phyloP scores from a whole-genome alignment of 2,888 invertebrate species.

The Apotomis betuletana region DNA sequence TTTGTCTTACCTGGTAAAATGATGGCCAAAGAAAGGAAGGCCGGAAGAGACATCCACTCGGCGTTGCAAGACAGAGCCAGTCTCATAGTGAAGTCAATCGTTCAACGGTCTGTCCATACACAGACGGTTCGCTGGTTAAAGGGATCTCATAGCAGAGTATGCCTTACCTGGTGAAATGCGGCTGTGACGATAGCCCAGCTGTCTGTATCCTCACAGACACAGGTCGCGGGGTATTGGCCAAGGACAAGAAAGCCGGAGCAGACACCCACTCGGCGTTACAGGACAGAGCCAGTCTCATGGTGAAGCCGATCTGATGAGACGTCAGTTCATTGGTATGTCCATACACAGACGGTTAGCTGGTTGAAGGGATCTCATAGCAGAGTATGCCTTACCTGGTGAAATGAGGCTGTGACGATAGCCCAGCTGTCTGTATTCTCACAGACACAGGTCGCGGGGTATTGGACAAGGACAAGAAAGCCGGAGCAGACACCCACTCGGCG shows the following conservation, averaged over 20 bases:
- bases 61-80: background rate
- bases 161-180: constrained; percentile 84
- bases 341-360: constrained; percentile 82
- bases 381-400: constrained; percentile 85
- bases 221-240: constrained; percentile 90
- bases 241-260: constrained; percentile 88
- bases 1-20: no score
- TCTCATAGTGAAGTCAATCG: constrained; percentile 45
- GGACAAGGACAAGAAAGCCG: no score
- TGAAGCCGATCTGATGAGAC: no score
- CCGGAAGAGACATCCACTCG: constrained; percentile 81
- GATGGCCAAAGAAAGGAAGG: constrained; percentile 43
- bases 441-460: constrained; percentile 87
- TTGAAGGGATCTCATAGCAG: constrained; percentile 48
- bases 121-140: constrained; percentile 84
- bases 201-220: constrained; percentile 91
- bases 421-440: constrained; percentile 89
- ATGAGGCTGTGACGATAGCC: constrained; percentile 90
- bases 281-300: no score
- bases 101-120: no score
- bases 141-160: no score
- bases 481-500: no score
- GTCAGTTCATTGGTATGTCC: no score
- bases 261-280: constrained; percentile 48
- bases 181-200: constrained; percentile 86